A percentile compares a stretch with the other conserved stretches of the same genome.
Conservation (phyloP, 2,113 vertebrate species). For the Microtus montanus region DNA sequence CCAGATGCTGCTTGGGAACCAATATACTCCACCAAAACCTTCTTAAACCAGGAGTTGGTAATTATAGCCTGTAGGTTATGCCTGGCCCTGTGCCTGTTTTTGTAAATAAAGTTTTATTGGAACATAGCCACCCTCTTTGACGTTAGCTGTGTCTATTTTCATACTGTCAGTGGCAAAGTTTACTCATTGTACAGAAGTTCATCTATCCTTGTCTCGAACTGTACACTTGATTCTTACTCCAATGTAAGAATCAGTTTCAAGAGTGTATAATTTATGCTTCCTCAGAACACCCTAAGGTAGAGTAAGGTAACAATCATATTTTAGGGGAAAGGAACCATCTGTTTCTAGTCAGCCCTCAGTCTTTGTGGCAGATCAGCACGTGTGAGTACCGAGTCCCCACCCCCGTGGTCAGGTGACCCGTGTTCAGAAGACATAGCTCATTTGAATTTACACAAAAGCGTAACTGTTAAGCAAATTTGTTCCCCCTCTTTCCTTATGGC, state of each 20-base stretch:
- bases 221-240: background rate
- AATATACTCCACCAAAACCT: slow-evolving; percentile 24
- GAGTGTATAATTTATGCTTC: background rate
- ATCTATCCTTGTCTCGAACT: background rate
- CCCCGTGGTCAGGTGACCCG: slow-evolving; percentile 25
- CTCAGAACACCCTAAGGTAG: slow-evolving; percentile 10
- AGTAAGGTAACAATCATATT: slow-evolving; percentile 31
- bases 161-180: background rate
- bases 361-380: slow-evolving; percentile 41
- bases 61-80: background rate
- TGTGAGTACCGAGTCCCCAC: background rate
- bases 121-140: background rate
- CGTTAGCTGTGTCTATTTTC: slow-evolving; percentile 32
- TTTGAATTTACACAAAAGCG: slow-evolving; percentile 69
- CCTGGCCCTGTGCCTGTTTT: slow-evolving; percentile 47
- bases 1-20: slow-evolving; percentile 31
- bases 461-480: slow-evolving; percentile 65
- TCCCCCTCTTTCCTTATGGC: background rate
- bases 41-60: slow-evolving; percentile 29
- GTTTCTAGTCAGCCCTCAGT: slow-evolving; percentile 52
- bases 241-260: slow-evolving; percentile 19
- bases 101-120: slow-evolving; percentile 66
- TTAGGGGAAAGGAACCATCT: slow-evolving; percentile 33
- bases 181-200: slow-evolving; percentile 31
- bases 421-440: slow-evolving; percentile 52